Conservation (phyloP, 2,113 vertebrate genomes). For the Macroglossus sobrinus region DNA sequence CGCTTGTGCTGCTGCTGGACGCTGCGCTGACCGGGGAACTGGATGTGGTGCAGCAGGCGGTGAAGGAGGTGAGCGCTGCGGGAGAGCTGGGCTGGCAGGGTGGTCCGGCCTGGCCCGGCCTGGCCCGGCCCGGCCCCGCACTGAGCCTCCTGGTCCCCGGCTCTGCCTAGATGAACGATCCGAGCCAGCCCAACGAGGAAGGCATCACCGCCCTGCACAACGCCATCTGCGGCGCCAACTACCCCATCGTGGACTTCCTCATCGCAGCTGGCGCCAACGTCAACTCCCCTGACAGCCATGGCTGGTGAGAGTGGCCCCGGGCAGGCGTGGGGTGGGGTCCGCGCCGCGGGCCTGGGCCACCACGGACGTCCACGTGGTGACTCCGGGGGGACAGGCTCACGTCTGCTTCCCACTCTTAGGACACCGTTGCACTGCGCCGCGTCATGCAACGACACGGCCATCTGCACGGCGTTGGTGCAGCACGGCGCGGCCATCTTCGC, state of each 20-base stretch:
- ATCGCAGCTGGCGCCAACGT: slow-evolving; percentile 89
- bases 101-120: too few relatives aligned
- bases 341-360: rapidly evolving
- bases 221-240: slow-evolving; percentile 92
- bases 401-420: slow-evolving; percentile 74
- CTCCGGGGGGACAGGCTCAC: not conserved
- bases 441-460: slow-evolving; percentile 90
- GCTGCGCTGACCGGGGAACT: slow-evolving; percentile 90
- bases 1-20: slow-evolving; percentile 90
- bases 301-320: slow-evolving; percentile 84
- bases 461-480: slow-evolving; percentile 90
- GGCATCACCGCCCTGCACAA: slow-evolving; percentile 96
- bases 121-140: too few relatives aligned
- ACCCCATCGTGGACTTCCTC: slow-evolving; percentile 89
- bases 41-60: slow-evolving; percentile 89
- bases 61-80: slow-evolving; percentile 85
- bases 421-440: slow-evolving; percentile 92
- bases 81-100: rapidly evolving
- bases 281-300: slow-evolving; percentile 93
- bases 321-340: not conserved
- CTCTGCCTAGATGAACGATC: slow-evolving; percentile 86
- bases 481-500: slow-evolving; percentile 90
- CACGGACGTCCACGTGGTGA: rapidly evolving
- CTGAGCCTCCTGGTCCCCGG: not conserved
- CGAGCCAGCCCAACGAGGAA: slow-evolving; percentile 93